These are phyloP conservation scores for Melinaea marsaeus DNA, from an alignment of 2,888 invertebrate species.

Conservation along the genomic window DNA sequence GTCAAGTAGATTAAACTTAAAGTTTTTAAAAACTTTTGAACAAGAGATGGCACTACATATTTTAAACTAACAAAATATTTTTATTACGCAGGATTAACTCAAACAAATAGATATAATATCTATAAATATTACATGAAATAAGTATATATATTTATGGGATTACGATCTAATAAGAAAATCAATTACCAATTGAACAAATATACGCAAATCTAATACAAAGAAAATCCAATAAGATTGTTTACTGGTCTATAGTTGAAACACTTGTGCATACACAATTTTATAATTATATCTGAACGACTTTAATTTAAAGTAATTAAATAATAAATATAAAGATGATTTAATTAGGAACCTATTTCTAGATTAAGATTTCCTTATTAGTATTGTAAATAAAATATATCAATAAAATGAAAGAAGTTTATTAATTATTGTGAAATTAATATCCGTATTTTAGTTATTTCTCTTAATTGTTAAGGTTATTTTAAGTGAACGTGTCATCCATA, in stretches of 20 bases:
- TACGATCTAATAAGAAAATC: background rate
- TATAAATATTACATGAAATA: background rate
- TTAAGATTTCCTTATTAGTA: too few relatives aligned
- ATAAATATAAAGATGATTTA: background rate
- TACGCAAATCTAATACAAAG: background rate
- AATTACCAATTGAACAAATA: conserved; percentile 3
- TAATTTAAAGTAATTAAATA: background rate
- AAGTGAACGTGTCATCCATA: background rate
- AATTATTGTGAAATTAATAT: too few relatives aligned
- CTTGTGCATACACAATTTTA: conserved; percentile 4
- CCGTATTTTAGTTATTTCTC: too few relatives aligned
- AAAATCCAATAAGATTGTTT: conserved; percentile 13
- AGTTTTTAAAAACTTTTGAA: conserved; percentile 37
- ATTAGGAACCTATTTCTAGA: background rate
- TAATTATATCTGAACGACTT: background rate
- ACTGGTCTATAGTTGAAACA: background rate
- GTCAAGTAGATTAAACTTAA: conserved; percentile 54
- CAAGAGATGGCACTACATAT: conserved; percentile 59
- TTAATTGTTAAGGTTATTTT: too few relatives aligned
- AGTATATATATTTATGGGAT: background rate
- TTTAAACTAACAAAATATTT: conserved; percentile 5
- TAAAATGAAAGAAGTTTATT: too few relatives aligned
- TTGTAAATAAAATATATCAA: too few relatives aligned
- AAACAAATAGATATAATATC: background rate
- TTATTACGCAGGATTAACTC: background rate